A percentile compares a stretch with the other conserved stretches of the same genome.
Conservation (phyloP, 1,140 invertebrate species). For the Ceratosolen fusciceps region DNA sequence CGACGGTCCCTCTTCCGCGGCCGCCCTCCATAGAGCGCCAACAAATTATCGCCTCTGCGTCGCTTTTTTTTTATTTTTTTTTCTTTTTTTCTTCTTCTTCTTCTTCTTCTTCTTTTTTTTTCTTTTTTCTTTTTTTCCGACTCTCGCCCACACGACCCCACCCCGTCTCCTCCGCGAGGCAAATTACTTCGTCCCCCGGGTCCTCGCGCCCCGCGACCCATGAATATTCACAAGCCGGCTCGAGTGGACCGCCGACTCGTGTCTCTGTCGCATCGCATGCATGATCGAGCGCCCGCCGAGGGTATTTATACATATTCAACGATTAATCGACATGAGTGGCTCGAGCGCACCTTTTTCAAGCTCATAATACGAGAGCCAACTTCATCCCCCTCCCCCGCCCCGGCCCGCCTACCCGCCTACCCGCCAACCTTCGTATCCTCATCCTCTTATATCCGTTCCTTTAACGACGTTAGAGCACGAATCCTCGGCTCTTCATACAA, state of each 20-base stretch:
- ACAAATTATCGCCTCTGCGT: conserved; percentile 67
- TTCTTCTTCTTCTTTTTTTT: conserved; percentile 37
- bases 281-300: not conserved
- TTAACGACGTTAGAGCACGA: too few relatives aligned
- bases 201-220: not conserved
- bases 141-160: conserved; percentile 28
- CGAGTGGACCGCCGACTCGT: not conserved
- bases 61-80: conserved; percentile 41
- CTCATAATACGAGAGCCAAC: too few relatives aligned
- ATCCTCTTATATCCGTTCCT: too few relatives aligned
- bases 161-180: not conserved
- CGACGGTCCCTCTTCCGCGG: too few relatives aligned
- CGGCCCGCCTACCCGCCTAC: too few relatives aligned
- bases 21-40: too few relatives aligned
- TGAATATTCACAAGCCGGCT: conserved; percentile 37
- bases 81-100: too few relatives aligned
- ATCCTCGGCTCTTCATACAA: too few relatives aligned
- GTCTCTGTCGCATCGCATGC: not conserved
- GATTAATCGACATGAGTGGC: not conserved
- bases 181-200: conserved; percentile 25
- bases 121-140: conserved; percentile 38
- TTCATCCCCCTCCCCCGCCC: too few relatives aligned
- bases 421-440: too few relatives aligned
- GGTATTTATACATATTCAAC: conserved; percentile 38
- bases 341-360: too few relatives aligned